These are phyloP conservation scores for Potorous gilbertii DNA, from an alignment of 2,797 vertebrate genomes.

Conservation along the genomic window DNA sequence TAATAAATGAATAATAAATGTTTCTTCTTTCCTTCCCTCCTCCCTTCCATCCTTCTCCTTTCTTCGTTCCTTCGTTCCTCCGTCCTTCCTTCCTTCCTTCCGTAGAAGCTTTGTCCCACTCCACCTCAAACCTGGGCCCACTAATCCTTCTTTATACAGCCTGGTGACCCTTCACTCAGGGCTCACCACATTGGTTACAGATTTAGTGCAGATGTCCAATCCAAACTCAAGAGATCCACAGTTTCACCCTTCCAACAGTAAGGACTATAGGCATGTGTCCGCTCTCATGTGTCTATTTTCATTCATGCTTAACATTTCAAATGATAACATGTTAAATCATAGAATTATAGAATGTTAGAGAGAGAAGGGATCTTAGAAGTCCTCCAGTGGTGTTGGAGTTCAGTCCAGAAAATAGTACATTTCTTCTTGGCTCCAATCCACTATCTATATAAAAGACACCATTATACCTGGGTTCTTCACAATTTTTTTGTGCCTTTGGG, in stretches of 20 bases:
- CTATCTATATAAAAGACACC: neutral
- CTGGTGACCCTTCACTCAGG: neutral
- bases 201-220: neutral
- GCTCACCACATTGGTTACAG: neutral
- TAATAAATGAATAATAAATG: conserved; percentile 42
- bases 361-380: neutral
- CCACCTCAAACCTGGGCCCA: neutral
- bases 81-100: too few species aligned
- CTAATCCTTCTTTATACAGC: neutral
- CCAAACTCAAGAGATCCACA: neutral
- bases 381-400: neutral
- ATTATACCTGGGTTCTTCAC: neutral
- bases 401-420: neutral
- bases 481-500: neutral
- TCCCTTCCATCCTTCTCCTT: too few species aligned
- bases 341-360: conserved; percentile 29
- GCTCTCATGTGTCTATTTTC: neutral
- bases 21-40: neutral
- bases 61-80: too few species aligned
- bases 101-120: neutral
- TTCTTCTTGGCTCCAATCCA: conserved; percentile 15
- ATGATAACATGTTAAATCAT: neutral
- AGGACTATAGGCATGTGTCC: neutral
- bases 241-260: neutral
- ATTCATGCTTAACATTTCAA: conserved; percentile 20